Evolutionary conservation across 2,888 invertebrate genomes (phyloP).

Genomic region (Macrophya alboannulata): DNA sequence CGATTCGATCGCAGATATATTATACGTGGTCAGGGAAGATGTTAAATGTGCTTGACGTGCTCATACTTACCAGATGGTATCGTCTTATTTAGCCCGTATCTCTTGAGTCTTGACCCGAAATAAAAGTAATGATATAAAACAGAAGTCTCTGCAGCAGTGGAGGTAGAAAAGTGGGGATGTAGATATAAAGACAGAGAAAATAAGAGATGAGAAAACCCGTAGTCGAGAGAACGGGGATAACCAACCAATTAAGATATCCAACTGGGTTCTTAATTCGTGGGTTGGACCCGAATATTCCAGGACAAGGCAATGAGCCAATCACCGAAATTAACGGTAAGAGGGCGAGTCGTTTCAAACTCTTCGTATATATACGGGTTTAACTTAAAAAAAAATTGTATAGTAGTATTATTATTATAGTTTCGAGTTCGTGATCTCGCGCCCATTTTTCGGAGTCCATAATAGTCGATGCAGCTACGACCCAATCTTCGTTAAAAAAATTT

Average conservation of each 20-base stretch:
- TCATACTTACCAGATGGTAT: neutral
- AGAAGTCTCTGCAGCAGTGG: conserved; percentile 28
- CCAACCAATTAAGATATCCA: conserved; percentile 77
- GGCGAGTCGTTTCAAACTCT: conserved; percentile 24
- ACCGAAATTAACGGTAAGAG: conserved; percentile 68
- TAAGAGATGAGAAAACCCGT: conserved; percentile 59
- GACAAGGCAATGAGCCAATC: conserved; percentile 69
- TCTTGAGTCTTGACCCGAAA: conserved; percentile 36
- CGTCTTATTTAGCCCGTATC: neutral
- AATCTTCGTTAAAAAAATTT: conserved; percentile 13
- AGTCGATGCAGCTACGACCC: neutral
- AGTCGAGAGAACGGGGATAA: conserved; percentile 65
- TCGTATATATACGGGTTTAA: neutral
- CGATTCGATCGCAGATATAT: too few relatives aligned
- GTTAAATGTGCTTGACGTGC: neutral
- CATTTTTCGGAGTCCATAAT: conserved; percentile 1
- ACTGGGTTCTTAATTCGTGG: conserved; percentile 68
- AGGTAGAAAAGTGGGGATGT: conserved; percentile 59
- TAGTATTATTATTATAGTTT: neutral
- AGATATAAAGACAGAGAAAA: conserved; percentile 60
- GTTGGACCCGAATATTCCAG: conserved; percentile 69
- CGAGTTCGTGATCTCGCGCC: neutral
- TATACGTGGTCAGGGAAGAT: neutral
- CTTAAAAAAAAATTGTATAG: neutral
- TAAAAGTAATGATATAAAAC: conserved; percentile 23